These are phyloP conservation scores for Macquaria ambigua DNA, from an alignment of 2,113 vertebrate genomes.

Conservation along the genomic window DNA sequence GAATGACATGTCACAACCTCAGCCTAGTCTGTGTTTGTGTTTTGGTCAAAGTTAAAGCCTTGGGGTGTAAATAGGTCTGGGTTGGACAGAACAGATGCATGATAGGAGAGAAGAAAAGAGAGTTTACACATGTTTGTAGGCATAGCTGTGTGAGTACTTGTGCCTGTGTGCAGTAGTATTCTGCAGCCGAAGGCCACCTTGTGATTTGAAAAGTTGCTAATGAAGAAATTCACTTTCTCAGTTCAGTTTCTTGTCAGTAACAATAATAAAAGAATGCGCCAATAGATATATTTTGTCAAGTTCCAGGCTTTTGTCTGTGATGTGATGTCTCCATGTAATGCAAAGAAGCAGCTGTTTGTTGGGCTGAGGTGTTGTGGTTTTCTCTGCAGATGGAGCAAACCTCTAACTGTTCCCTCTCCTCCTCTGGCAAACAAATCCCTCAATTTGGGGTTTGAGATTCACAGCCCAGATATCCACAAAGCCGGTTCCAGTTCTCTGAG, in stretches of 20 bases:
- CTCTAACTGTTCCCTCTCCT: conserved; percentile 55
- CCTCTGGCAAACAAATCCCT: conserved; percentile 59
- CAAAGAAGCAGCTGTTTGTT: conserved; percentile 40
- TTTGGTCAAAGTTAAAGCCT: conserved; percentile 11
- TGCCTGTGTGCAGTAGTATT: background rate
- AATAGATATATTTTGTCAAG: conserved; percentile 16
- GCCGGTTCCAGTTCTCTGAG: conserved; percentile 6
- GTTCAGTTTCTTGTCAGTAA: background rate
- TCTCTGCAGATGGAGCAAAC: conserved; percentile 47
- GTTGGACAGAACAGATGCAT: background rate
- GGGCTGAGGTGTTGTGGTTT: conserved; percentile 62
- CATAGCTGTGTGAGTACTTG: background rate
- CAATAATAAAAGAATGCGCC: background rate
- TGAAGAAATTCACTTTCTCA: background rate
- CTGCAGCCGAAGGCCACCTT: background rate
- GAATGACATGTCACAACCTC: conserved; percentile 16
- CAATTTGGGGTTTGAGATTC: conserved; percentile 67
- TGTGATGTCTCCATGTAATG: conserved; percentile 8
- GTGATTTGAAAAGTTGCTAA: background rate
- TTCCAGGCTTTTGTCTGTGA: background rate
- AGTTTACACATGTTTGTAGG: background rate
- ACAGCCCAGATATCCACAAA: conserved; percentile 45
- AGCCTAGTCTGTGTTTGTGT: conserved; percentile 3
- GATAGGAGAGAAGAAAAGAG: background rate
- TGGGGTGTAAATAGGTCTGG: background rate